phyloP scores from a whole-genome alignment of 2,797 vertebrate species.

The Synaphobranchus kaupii region DNA sequence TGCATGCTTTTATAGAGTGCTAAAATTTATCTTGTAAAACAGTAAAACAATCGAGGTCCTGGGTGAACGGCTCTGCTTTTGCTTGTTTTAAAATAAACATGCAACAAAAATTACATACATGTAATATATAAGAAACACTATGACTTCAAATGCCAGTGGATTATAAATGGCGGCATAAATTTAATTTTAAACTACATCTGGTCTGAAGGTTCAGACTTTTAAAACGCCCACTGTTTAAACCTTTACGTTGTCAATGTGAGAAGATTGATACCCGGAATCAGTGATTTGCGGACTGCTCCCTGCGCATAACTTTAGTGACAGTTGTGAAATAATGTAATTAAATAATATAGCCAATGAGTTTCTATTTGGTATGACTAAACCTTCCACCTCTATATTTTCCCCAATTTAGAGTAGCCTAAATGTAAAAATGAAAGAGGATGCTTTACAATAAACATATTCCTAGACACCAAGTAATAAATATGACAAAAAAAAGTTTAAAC shows the following conservation, averaged over 20 bases:
- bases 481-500: background rate
- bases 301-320: background rate
- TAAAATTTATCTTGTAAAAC: background rate
- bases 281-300: background rate
- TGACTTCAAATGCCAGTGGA: background rate
- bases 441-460: background rate
- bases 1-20: slow-evolving; percentile 14
- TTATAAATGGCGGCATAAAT: background rate
- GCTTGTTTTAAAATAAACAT: background rate
- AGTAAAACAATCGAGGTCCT: slow-evolving; percentile 9
- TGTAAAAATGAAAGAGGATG: background rate
- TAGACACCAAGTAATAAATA: background rate
- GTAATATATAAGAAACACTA: background rate
- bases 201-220: background rate
- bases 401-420: background rate
- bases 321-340: background rate
- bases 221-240: background rate
- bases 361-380: background rate
- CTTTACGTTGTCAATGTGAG: background rate
- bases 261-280: background rate
- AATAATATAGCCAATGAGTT: background rate
- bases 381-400: background rate
- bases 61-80: background rate
- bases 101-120: background rate
- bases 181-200: background rate